Conservation (phyloP, 2,888 invertebrate genomes). For the Cataglyphis rosenhaueri region DNA sequence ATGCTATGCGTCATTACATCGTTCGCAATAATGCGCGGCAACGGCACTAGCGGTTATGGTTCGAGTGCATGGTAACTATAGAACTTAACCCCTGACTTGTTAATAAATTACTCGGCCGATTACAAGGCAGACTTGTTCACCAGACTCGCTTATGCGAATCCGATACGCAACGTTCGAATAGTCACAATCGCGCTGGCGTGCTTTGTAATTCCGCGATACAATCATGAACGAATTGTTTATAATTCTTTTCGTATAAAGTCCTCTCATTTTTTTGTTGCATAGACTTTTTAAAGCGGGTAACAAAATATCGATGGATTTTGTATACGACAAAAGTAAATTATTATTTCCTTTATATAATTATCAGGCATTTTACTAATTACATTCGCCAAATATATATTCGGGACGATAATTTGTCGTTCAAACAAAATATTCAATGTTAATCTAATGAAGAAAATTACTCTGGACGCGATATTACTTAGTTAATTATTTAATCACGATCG, state of each 20-base stretch:
- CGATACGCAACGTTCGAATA: slow-evolving; percentile 21
- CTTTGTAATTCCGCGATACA: background rate
- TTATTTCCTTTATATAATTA: slow-evolving; percentile 23
- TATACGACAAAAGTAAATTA: background rate
- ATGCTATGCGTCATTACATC: slow-evolving; percentile 46
- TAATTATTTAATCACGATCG: slow-evolving; percentile 48
- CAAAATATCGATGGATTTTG: background rate
- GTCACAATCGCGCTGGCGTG: background rate
- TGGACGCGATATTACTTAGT: slow-evolving; percentile 41
- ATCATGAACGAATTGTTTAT: background rate
- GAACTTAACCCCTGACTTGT: slow-evolving; percentile 47
- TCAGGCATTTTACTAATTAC: background rate
- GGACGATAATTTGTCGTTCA: slow-evolving; percentile 8
- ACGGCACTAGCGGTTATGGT: slow-evolving; percentile 23
- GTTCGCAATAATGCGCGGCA: slow-evolving; percentile 31
- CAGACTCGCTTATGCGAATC: slow-evolving; percentile 34
- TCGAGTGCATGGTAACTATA: slow-evolving; percentile 23
- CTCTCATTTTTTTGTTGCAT: background rate
- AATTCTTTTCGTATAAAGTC: background rate
- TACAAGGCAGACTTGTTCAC: slow-evolving; percentile 50
- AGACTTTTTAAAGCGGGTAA: background rate
- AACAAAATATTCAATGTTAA: slow-evolving; percentile 31
- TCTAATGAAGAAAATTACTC: slow-evolving; percentile 44
- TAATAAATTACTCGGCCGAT: slow-evolving; percentile 57
- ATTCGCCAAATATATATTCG: background rate